A percentile compares a stretch with the other conserved stretches of the same genome.
phyloP scores from a whole-genome alignment of 2,797 vertebrate genomes.

The Micromesistius poutassou region DNA sequence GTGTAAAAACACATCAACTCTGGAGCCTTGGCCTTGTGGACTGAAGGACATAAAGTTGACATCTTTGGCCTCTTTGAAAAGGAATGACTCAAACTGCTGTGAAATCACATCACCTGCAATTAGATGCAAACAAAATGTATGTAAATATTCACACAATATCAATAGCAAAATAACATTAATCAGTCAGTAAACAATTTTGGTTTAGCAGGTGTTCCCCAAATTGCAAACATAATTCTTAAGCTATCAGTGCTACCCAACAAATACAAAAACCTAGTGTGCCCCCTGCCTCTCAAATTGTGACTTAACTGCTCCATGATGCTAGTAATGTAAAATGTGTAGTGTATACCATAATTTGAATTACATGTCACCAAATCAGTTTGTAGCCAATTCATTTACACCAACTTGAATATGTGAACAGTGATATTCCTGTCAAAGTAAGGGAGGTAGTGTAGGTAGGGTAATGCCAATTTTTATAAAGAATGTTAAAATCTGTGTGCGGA shows the following conservation, averaged over 20 bases:
- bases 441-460: too few species aligned
- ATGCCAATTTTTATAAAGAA: too few species aligned
- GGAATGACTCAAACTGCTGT: conserved; percentile 30
- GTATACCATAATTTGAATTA: background rate
- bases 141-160: too few species aligned
- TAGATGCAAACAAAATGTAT: conserved; percentile 13
- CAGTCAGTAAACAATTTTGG: too few species aligned
- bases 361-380: background rate
- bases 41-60: conserved; percentile 26
- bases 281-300: conserved; percentile 3
- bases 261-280: background rate
- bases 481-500: too few species aligned
- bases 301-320: conserved; percentile 1
- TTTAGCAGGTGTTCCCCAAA: too few species aligned
- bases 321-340: background rate
- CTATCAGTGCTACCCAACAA: background rate
- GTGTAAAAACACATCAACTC: too few species aligned
- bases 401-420: too few species aligned
- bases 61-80: conserved; percentile 28
- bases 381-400: too few species aligned
- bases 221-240: too few species aligned
- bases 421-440: too few species aligned
- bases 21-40: background rate
- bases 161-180: too few species aligned
- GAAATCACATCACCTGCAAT: conserved; percentile 32